Percentiles rank a stretch among this genome's conserved stretches.
These are phyloP conservation scores for Oligia fasciuncula DNA, from an alignment of 2,888 invertebrate species.

Conservation along the genomic window DNA sequence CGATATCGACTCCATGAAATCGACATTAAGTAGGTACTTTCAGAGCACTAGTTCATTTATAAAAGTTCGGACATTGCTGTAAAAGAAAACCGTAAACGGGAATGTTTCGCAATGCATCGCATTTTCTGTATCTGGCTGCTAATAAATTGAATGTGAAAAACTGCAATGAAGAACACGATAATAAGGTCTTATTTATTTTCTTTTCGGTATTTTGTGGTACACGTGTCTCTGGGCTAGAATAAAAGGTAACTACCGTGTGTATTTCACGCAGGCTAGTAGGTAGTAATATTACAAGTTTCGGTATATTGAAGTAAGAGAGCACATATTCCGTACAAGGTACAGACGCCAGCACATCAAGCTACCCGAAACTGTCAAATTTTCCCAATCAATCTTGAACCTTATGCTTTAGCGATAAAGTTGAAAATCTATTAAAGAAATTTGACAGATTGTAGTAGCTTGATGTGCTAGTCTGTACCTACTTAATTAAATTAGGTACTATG, in stretches of 20 bases:
- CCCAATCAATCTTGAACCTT: no score
- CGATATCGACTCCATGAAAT: constrained; percentile 51
- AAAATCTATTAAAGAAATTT: no score
- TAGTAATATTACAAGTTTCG: constrained; percentile 29
- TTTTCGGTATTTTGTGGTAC: not conserved
- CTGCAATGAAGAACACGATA: constrained; percentile 22
- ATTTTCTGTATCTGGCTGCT: constrained; percentile 19
- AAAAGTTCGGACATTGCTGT: constrained; percentile 38
- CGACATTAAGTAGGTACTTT: constrained; percentile 52
- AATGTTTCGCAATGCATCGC: constrained; percentile 32
- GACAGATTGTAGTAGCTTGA: no score
- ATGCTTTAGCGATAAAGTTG: no score
- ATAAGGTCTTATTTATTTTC: not conserved
- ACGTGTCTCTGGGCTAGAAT: not conserved
- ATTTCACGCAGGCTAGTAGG: constrained; percentile 22
- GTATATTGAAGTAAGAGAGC: constrained; percentile 32
- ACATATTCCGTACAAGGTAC: constrained; percentile 23
- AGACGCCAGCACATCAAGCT: no score
- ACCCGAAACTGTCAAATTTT: no score
- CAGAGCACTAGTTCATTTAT: constrained; percentile 57
- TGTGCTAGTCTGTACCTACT: not conserved
- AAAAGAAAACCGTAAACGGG: constrained; percentile 17
- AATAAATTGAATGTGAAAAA: constrained; percentile 11
- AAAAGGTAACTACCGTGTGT: constrained; percentile 24
- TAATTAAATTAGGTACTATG: constrained; percentile 6